Evolutionary conservation across 2,113 vertebrate genomes (phyloP).

Genomic region (Vombatus ursinus): DNA sequence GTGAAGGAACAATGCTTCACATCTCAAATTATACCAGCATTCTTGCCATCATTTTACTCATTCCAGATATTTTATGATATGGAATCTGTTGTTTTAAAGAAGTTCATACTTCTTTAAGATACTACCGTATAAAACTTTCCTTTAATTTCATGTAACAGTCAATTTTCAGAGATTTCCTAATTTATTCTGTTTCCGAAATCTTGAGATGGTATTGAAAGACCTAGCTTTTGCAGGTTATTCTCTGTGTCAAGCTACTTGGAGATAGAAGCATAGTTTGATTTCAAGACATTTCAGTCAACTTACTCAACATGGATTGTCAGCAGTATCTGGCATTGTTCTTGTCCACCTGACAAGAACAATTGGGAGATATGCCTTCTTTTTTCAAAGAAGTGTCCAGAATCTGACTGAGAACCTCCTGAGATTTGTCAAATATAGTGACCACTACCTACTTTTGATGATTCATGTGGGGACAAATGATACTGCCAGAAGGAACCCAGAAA

Average conservation of each 20-base stretch:
- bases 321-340: too few species aligned
- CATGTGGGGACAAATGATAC: too few species aligned
- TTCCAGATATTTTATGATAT: conserved; percentile 48
- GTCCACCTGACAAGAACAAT: too few species aligned
- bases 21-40: conserved; percentile 16
- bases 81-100: neutral
- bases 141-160: conserved; percentile 51
- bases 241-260: conserved; percentile 25
- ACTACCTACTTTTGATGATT: too few species aligned
- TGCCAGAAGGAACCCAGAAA: too few species aligned
- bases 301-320: neutral
- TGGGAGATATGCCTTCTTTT: too few species aligned
- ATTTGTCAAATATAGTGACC: too few species aligned
- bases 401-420: too few species aligned
- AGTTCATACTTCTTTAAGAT: conserved; percentile 42
- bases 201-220: neutral
- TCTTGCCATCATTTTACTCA: conserved; percentile 57
- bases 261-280: neutral
- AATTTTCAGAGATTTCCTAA: neutral
- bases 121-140: neutral
- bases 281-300: conserved; percentile 45
- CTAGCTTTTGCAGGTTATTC: neutral
- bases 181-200: neutral
- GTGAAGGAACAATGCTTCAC: neutral
- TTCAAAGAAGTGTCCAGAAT: too few species aligned